Conservation (phyloP, 2,113 vertebrate species). For the Propithecus coquereli region DNA sequence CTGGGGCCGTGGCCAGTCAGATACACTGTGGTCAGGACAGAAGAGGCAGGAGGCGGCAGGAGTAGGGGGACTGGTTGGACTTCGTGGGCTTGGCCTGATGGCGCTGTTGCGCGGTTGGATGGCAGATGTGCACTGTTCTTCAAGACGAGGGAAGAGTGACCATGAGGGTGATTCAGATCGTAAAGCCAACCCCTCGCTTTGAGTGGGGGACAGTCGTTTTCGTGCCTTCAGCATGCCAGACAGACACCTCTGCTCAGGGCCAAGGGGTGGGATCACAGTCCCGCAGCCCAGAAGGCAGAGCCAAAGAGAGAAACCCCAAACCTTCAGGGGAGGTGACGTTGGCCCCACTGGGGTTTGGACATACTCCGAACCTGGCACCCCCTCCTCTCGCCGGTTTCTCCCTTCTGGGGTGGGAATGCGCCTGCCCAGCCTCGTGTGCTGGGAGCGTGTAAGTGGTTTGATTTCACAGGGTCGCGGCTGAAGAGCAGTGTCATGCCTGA, state of each 20-base stretch:
- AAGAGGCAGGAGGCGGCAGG: not conserved
- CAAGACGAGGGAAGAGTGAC: not conserved
- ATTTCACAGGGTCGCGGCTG: not conserved
- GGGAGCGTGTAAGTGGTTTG: not conserved
- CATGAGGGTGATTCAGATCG: not conserved
- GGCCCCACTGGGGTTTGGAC: not conserved
- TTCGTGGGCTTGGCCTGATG: not conserved
- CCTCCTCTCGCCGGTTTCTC: not conserved
- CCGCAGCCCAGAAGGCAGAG: not conserved
- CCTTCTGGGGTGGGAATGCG: not conserved
- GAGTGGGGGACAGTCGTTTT: not conserved
- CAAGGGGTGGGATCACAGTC: too few species aligned
- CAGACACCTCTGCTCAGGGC: not conserved
- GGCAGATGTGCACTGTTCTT: not conserved
- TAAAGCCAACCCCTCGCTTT: not conserved
- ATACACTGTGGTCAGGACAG: not conserved
- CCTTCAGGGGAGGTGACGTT: too few species aligned
- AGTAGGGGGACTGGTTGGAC: not conserved
- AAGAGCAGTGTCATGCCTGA: not conserved
- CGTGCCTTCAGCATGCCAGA: not conserved
- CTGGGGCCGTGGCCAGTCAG: not conserved
- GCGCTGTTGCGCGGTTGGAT: not conserved
- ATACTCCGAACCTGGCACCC: not conserved
- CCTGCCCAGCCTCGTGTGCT: not conserved
- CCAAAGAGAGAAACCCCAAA: not conserved